Conservation (phyloP, 2,888 invertebrate species). For the Tridacna gigas region DNA sequence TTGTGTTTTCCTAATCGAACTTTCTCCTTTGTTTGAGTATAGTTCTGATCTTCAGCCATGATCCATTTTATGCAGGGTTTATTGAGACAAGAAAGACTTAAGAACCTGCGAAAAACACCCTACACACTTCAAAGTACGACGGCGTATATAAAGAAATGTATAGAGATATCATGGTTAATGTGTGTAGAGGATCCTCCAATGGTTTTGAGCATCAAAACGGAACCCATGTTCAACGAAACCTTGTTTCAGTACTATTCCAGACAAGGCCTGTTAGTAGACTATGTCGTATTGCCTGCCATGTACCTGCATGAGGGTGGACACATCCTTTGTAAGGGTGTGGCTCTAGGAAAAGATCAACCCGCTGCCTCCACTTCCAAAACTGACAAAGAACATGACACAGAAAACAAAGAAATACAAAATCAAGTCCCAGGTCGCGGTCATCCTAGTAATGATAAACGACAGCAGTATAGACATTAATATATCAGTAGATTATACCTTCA, state of each 20-base stretch:
- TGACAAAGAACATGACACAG: too few species aligned
- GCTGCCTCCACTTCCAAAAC: too few species aligned
- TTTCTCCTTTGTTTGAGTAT: too few species aligned
- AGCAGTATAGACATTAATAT: too few species aligned
- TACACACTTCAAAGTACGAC: background rate
- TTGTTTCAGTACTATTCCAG: background rate
- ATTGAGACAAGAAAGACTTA: background rate
- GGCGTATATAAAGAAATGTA: background rate
- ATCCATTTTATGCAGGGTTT: background rate
- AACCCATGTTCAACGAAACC: background rate
- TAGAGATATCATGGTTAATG: slow-evolving; percentile 2
- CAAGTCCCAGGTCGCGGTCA: too few species aligned
- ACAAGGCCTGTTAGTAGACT: background rate
- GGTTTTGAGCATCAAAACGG: background rate
- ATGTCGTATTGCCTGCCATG: background rate
- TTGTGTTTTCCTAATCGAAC: too few species aligned
- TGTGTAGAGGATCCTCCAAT: slow-evolving; percentile 3
- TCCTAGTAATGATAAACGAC: too few species aligned
- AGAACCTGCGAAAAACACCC: background rate
- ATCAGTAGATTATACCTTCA: too few species aligned
- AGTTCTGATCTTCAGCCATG: too few species aligned
- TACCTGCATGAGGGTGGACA: slow-evolving; percentile 5
- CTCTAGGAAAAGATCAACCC: too few species aligned
- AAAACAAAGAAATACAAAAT: too few species aligned
- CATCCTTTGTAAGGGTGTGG: slow-evolving; percentile 9